phyloP scores from a whole-genome alignment of 53 echinoderm and acorn worm genomes.

The Apostichopus leukothele region DNA sequence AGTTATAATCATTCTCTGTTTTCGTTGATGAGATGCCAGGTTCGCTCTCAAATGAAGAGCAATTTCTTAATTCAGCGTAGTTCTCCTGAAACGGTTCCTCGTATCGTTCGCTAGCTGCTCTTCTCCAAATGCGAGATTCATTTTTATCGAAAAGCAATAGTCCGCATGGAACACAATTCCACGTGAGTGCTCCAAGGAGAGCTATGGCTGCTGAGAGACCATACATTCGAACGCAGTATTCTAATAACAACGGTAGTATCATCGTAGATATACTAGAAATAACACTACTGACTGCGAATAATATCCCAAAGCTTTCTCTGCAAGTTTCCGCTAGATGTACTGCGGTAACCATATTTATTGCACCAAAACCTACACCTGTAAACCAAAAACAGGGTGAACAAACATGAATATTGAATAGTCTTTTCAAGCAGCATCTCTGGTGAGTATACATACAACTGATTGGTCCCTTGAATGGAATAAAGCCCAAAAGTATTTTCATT shows the following conservation, averaged over 20 bases:
- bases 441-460: too few relatives aligned
- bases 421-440: too few relatives aligned
- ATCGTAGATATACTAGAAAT: background rate
- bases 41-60: background rate
- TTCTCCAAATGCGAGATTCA: background rate
- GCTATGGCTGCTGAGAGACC: background rate
- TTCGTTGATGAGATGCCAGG: background rate
- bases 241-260: background rate
- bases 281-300: background rate
- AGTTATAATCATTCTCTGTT: background rate
- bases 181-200: constrained; percentile 5
- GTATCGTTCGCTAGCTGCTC: background rate
- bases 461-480: too few relatives aligned
- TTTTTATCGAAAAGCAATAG: constrained; percentile 1
- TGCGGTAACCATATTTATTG: background rate
- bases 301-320: background rate
- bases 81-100: background rate
- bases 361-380: background rate
- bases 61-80: background rate
- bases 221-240: background rate
- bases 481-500: too few relatives aligned
- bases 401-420: too few relatives aligned
- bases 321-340: background rate
- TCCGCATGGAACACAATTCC: constrained; percentile 2
- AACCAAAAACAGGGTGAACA: background rate